Percentiles rank a stretch among this genome's conserved stretches.
These are phyloP conservation scores for crab-eating macaque (Macaca fascicularis) DNA, from an alignment of 2,113 vertebrate genomes.

Conservation along the genomic window DNA sequence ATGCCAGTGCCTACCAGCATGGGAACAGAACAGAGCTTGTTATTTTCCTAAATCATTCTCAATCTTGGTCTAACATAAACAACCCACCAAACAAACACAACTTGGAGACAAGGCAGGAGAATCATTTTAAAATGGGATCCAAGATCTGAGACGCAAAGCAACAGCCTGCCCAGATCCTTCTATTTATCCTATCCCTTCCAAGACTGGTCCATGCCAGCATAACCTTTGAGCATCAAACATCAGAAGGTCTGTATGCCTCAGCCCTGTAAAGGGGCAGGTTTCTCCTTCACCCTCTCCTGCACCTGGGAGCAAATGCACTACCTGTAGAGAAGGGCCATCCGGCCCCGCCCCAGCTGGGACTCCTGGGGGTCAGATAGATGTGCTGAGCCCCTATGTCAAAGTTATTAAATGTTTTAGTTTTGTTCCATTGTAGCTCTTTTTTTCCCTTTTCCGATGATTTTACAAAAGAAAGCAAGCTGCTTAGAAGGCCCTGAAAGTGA, in stretches of 20 bases:
- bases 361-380: conserved; percentile 47
- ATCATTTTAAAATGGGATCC: neutral
- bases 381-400: conserved; percentile 54
- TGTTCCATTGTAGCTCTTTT: conserved; percentile 42
- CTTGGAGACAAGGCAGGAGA: neutral
- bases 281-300: neutral
- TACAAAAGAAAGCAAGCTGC: conserved; percentile 64
- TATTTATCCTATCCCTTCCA: neutral
- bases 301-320: conserved; percentile 24
- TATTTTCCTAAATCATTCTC: neutral
- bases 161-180: conserved; percentile 12
- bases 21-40: neutral
- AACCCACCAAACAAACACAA: neutral
- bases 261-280: no score
- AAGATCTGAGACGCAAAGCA: conserved; percentile 8
- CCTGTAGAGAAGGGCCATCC: neutral
- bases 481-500: conserved; percentile 32
- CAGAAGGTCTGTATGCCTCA: no score
- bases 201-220: neutral
- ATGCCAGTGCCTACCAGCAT: neutral
- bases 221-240: no score
- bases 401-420: conserved; percentile 59
- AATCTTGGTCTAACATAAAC: neutral
- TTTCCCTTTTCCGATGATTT: conserved; percentile 26
- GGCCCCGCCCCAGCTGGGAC: conserved; percentile 37